phyloP scores from a whole-genome alignment of 2,888 invertebrate genomes.

The Trimorus sp. region DNA sequence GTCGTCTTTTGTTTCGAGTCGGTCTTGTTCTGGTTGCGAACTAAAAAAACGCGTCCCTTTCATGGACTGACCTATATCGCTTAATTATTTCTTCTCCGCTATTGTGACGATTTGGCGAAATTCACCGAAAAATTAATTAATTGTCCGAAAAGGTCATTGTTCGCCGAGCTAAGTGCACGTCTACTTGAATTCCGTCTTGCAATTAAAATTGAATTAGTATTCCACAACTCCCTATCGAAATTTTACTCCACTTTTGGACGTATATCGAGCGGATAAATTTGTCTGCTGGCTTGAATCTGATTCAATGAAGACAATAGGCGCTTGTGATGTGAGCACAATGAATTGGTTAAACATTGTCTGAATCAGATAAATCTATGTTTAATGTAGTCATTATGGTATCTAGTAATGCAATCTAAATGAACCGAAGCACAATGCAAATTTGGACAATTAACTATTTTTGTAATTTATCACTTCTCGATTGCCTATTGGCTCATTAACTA shows the following conservation, averaged over 20 bases:
- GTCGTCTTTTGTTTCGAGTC: constrained; percentile 18
- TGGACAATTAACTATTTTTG: constrained; percentile 17
- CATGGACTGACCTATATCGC: constrained; percentile 27
- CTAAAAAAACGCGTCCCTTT: constrained; percentile 9
- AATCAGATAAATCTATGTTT: constrained; percentile 45
- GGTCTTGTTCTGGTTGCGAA: constrained; percentile 6
- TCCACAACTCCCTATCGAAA: not conserved
- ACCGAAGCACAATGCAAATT: constrained; percentile 19
- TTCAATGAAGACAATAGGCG: constrained; percentile 28
- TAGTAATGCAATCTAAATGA: constrained; percentile 34
- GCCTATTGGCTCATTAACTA: constrained; percentile 3
- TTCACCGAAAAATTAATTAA: no score
- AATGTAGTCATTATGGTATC: constrained; percentile 29
- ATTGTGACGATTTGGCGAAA: constrained; percentile 4
- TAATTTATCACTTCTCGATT: constrained; percentile 3
- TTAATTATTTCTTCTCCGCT: constrained; percentile 13
- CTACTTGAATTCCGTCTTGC: not conserved
- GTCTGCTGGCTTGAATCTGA: constrained; percentile 17
- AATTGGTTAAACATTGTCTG: constrained; percentile 45
- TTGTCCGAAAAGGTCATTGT: no score
- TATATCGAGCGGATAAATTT: constrained; percentile 18
- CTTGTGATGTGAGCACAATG: constrained; percentile 42
- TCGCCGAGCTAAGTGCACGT: no score
- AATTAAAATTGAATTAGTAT: not conserved
- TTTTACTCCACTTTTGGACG: constrained; percentile 7